phyloP scores from a whole-genome alignment of 2,888 invertebrate genomes.

The Bhutanitis thaidina region DNA sequence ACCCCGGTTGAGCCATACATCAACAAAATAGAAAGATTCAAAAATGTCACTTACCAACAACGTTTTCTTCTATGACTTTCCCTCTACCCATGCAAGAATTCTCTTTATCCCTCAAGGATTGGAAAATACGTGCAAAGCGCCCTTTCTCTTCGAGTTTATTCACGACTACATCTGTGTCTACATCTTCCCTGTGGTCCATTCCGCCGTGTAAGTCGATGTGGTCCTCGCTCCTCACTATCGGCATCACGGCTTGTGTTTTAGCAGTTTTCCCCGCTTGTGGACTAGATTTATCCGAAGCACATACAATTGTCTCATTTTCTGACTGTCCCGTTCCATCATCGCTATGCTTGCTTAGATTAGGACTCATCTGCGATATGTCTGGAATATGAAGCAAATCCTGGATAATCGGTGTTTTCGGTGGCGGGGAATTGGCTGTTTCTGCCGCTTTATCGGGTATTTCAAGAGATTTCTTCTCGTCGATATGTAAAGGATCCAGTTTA shows the following conservation, averaged over 20 bases:
- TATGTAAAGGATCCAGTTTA: constrained; percentile 44
- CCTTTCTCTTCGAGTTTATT: constrained; percentile 62
- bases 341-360: constrained; percentile 62
- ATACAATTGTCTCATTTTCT: constrained; percentile 73
- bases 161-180: constrained; percentile 60
- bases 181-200: constrained; percentile 37
- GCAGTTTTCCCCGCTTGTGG: constrained; percentile 60
- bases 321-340: constrained; percentile 68
- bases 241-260: constrained; percentile 74
- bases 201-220: constrained; percentile 50
- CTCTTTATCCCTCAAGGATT: constrained; percentile 67
- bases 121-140: constrained; percentile 63
- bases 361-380: constrained; percentile 63
- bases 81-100: constrained; percentile 73
- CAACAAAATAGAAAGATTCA: too few species aligned
- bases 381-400: constrained; percentile 65
- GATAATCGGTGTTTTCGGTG: constrained; percentile 66
- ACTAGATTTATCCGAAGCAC: constrained; percentile 72
- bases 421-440: constrained; percentile 59
- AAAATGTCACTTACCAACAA: constrained; percentile 49
- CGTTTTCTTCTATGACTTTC: constrained; percentile 69
- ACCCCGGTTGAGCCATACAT: too few species aligned
- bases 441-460: constrained; percentile 53
- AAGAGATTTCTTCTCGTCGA: constrained; percentile 51
- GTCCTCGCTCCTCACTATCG: constrained; percentile 70